These are phyloP conservation scores for Naso thynnoides DNA, from an alignment of 2,797 vertebrate genomes.

Conservation along the genomic window DNA sequence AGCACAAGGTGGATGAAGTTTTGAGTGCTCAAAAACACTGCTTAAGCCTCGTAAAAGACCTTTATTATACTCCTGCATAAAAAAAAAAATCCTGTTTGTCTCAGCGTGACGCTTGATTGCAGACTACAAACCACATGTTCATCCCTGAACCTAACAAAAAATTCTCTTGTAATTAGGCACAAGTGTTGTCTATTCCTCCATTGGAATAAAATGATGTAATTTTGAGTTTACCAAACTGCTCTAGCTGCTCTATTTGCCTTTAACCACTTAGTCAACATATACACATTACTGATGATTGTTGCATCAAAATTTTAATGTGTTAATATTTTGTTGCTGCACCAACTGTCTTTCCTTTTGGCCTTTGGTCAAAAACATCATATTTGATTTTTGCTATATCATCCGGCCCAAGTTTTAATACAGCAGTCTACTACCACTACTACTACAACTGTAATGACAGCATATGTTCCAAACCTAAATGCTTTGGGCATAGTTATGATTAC, in stretches of 20 bases:
- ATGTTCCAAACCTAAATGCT: not conserved
- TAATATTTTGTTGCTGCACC: too few species aligned
- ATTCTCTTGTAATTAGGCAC: too few species aligned
- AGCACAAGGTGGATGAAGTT: not conserved
- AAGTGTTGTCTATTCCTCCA: too few species aligned
- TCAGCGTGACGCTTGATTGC: not conserved
- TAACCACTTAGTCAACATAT: too few species aligned
- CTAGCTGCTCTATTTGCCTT: too few species aligned
- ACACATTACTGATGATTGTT: too few species aligned
- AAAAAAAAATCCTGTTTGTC: slow-evolving; percentile 21
- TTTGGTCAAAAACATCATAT: too few species aligned
- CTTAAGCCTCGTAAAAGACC: slow-evolving; percentile 19
- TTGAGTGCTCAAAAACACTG: not conserved
- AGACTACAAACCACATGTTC: not conserved
- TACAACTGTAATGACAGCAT: not conserved
- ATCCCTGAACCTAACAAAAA: slow-evolving; percentile 5
- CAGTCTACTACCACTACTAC: not conserved
- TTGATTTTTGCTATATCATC: too few species aligned
- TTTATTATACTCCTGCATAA: slow-evolving; percentile 1
- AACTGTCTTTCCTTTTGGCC: too few species aligned
- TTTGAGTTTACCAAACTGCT: too few species aligned
- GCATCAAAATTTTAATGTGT: too few species aligned
- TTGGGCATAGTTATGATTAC: slow-evolving; percentile 18
- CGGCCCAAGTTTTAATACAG: not conserved
- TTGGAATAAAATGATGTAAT: too few species aligned